These are phyloP conservation scores for Parazoanthus darwini DNA, from an alignment of 92 coral and sea anemone genomes.

Conservation along the genomic window DNA sequence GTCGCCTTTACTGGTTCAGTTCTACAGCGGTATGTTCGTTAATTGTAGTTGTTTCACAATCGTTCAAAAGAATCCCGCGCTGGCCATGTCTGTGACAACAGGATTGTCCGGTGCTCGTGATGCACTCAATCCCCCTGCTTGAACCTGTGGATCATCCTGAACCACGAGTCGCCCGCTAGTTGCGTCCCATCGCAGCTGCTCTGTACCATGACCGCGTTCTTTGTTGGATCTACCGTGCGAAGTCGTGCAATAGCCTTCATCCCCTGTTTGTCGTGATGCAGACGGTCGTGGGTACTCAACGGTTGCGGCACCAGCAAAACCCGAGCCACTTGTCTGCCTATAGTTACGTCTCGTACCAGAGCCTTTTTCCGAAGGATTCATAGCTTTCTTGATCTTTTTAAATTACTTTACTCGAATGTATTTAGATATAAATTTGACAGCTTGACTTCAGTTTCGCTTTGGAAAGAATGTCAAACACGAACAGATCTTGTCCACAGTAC, in stretches of 20 bases:
- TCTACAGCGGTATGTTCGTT: too few relatives aligned
- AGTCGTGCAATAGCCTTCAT: not conserved
- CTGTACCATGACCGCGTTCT: slow-evolving; percentile 8
- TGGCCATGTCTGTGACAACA: slow-evolving; percentile 40
- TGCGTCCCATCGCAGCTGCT: slow-evolving; percentile 41
- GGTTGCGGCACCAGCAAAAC: not conserved
- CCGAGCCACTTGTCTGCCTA: not conserved
- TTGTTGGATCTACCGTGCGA: not conserved
- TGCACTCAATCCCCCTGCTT: not conserved
- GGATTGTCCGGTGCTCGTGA: slow-evolving; percentile 31
- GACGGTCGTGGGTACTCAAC: not conserved
- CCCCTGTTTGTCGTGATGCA: not conserved
- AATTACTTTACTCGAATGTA: not conserved
- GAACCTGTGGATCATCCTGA: not conserved
- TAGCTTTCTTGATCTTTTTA: not conserved
- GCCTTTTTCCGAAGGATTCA: not conserved
- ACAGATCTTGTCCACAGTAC: too few relatives aligned
- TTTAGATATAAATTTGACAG: too few relatives aligned
- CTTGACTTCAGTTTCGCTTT: too few relatives aligned
- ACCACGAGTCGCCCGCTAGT: slow-evolving; percentile 42
- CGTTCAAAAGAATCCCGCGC: slow-evolving; percentile 29
- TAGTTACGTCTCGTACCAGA: not conserved
- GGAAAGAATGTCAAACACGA: too few relatives aligned
- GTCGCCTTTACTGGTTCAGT: too few relatives aligned
- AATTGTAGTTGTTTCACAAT: not conserved